These are phyloP conservation scores for Neodon shergylaensis DNA, from an alignment of 2,113 vertebrate genomes.

Conservation along the genomic window DNA sequence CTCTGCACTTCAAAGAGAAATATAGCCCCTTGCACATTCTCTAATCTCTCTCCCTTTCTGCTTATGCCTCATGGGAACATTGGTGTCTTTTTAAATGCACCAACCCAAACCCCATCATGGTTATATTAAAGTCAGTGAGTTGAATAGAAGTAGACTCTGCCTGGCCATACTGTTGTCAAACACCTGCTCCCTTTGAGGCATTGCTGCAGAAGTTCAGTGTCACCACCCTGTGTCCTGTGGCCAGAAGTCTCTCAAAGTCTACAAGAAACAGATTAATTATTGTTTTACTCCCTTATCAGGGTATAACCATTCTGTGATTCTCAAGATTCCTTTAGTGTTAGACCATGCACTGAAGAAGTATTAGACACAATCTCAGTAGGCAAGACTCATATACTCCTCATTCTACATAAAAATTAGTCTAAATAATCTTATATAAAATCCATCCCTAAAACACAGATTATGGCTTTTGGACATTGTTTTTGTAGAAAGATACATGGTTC, in stretches of 20 bases:
- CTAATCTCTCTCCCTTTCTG: background rate
- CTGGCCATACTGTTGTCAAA: background rate
- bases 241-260: background rate
- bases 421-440: constrained; percentile 20
- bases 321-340: background rate
- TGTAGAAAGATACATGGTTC: background rate
- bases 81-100: constrained; percentile 13
- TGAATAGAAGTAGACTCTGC: background rate
- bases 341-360: background rate
- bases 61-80: background rate
- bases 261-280: background rate
- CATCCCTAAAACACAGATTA: background rate
- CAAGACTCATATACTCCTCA: background rate
- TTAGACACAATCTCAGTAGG: constrained; percentile 1
- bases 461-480: background rate
- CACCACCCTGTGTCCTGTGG: background rate
- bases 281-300: background rate
- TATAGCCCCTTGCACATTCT: background rate
- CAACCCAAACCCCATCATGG: background rate
- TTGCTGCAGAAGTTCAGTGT: background rate
- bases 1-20: constrained; percentile 26
- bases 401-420: background rate
- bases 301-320: background rate
- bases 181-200: background rate
- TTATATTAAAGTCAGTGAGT: background rate